Conservation (phyloP, 2,113 vertebrate species). For the Egretta garzetta region DNA sequence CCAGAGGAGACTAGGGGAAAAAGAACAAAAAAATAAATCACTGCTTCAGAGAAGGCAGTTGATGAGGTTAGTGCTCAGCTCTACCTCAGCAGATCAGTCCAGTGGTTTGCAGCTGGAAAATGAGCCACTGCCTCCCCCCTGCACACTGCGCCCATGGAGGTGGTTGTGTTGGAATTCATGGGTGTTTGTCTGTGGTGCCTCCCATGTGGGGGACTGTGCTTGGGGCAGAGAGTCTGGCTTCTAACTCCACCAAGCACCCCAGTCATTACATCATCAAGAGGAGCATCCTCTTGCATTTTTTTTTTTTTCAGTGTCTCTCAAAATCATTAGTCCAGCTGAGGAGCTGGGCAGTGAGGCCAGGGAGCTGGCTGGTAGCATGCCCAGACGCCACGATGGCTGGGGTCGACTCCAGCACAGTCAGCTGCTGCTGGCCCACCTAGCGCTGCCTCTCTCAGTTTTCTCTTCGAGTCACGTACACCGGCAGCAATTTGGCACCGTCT, state of each 20-base stretch:
- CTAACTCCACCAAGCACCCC: accelerated
- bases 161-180: background rate
- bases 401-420: background rate
- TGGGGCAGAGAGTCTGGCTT: background rate
- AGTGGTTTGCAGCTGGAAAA: background rate
- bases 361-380: background rate
- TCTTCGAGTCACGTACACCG: accelerated
- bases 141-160: accelerated
- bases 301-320: background rate
- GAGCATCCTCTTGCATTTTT: background rate
- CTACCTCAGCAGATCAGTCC: background rate
- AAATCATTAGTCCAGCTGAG: background rate
- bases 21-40: background rate
- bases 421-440: background rate
- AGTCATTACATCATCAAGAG: background rate
- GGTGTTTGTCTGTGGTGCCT: accelerated
- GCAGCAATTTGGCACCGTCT: background rate
- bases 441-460: background rate
- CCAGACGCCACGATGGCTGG: accelerated
- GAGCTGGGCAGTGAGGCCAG: background rate
- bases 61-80: background rate
- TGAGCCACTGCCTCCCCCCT: background rate
- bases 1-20: accelerated
- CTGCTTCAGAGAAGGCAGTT: background rate
- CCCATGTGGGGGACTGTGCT: background rate